These are phyloP conservation scores for Scopus umbretta DNA, from an alignment of 2,113 vertebrate species.

Conservation along the genomic window DNA sequence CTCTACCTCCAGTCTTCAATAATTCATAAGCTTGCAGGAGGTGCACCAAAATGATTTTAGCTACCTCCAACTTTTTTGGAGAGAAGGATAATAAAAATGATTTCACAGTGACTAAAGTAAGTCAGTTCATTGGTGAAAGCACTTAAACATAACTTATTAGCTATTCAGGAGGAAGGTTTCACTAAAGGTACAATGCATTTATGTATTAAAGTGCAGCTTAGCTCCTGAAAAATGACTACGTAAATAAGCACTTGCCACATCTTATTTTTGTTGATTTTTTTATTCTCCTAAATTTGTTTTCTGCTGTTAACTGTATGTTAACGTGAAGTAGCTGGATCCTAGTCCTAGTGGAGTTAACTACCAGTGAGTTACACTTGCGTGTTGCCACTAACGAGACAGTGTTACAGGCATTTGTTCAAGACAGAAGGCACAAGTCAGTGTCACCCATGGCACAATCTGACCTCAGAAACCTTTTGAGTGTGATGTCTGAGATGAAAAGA, in stretches of 20 bases:
- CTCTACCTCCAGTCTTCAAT: background rate
- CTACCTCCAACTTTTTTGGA: constrained; percentile 9
- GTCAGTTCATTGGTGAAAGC: constrained; percentile 47
- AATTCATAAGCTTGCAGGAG: constrained; percentile 25
- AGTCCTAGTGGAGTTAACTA: background rate
- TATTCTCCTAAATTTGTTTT: background rate
- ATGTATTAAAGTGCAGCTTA: constrained; percentile 28
- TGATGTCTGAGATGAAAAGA: background rate
- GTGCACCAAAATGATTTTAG: constrained; percentile 24
- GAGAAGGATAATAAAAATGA: constrained; percentile 43
- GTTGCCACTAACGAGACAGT: background rate
- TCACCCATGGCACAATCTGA: background rate
- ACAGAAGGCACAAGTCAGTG: background rate
- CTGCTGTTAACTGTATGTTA: background rate
- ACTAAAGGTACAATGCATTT: constrained; percentile 43
- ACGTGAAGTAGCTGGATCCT: background rate
- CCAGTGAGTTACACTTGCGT: background rate
- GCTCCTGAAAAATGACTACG: constrained; percentile 16
- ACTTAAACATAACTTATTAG: constrained; percentile 50
- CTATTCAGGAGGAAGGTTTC: constrained; percentile 53
- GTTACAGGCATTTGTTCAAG: background rate
- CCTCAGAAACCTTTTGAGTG: background rate
- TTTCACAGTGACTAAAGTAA: constrained; percentile 21
- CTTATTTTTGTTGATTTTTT: constrained; percentile 23
- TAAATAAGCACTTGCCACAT: constrained; percentile 57